These are phyloP conservation scores for Cantharis nigra DNA, from an alignment of 2,888 invertebrate genomes.

Conservation along the genomic window DNA sequence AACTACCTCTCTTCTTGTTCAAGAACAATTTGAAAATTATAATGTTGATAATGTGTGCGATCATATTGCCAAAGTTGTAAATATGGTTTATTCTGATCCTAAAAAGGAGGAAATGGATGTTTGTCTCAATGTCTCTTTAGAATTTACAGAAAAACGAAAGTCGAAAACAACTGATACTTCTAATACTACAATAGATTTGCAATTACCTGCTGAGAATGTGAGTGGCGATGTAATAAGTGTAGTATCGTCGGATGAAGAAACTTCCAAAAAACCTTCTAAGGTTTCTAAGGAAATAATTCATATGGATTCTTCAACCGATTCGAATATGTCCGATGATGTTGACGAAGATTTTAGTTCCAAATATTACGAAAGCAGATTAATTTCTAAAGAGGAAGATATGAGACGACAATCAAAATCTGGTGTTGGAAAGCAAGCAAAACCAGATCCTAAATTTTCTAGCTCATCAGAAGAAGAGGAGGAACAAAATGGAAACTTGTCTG, in stretches of 20 bases:
- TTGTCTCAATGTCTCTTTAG: slow-evolving; percentile 41
- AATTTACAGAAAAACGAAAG: slow-evolving; percentile 11
- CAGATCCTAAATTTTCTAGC: background rate
- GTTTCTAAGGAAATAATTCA: background rate
- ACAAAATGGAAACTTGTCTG: background rate
- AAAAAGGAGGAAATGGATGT: slow-evolving; percentile 39
- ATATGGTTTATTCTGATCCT: slow-evolving; percentile 42
- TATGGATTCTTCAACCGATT: background rate
- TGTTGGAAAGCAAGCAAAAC: background rate
- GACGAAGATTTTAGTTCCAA: background rate
- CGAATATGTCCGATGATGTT: slow-evolving; percentile 12
- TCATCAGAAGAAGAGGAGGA: background rate
- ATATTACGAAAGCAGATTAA: background rate
- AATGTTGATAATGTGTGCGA: slow-evolving; percentile 35
- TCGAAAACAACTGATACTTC: background rate
- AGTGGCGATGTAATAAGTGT: background rate
- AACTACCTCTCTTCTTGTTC: background rate
- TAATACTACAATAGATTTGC: background rate
- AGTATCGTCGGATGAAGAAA: background rate
- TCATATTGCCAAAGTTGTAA: slow-evolving; percentile 43
- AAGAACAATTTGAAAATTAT: background rate
- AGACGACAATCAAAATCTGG: background rate
- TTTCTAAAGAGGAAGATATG: background rate
- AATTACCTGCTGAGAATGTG: background rate
- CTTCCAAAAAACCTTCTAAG: background rate